These are phyloP conservation scores for Sebastes trivittatus DNA, from an alignment of 2,797 vertebrate genomes.

Conservation along the genomic window DNA sequence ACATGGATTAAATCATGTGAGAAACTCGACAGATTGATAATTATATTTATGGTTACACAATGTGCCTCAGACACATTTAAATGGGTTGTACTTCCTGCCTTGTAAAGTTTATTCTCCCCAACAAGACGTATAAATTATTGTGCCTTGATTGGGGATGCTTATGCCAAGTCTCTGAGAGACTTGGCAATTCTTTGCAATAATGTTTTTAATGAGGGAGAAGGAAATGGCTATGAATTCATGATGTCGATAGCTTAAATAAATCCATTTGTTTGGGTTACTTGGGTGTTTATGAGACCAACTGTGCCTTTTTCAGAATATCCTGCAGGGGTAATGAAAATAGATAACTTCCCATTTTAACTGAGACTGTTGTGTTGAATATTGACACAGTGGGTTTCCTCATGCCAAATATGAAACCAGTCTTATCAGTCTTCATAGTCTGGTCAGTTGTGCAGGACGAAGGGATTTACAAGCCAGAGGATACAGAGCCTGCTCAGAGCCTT, in stretches of 20 bases:
- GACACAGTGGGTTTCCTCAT: conserved; percentile 22
- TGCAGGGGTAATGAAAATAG: conserved; percentile 16
- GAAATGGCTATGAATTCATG: conserved; percentile 16
- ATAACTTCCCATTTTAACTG: conserved; percentile 24
- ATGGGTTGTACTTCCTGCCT: background rate
- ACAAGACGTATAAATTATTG: conserved; percentile 14
- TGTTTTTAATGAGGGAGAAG: conserved; percentile 27
- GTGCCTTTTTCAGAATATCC: conserved; percentile 7
- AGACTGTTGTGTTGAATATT: conserved; percentile 7
- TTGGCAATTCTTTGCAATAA: conserved; percentile 9
- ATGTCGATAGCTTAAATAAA: conserved; percentile 18
- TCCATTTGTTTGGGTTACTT: conserved; percentile 29
- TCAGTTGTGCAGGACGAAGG: conserved; percentile 30
- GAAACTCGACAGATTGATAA: background rate
- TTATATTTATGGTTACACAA: background rate
- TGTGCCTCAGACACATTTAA: background rate
- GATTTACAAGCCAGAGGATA: conserved; percentile 48
- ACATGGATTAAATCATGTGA: background rate
- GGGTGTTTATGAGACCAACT: conserved; percentile 19
- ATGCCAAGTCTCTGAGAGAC: conserved; percentile 15
- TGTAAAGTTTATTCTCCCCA: conserved; percentile 16
- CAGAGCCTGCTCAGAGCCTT: conserved; percentile 38
- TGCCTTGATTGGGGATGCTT: background rate
- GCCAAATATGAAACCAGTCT: conserved; percentile 35
- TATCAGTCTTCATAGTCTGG: conserved; percentile 29